Evolutionary conservation across 1,140 invertebrate genomes (phyloP).

Genomic region (Babylonia areolata): DNA sequence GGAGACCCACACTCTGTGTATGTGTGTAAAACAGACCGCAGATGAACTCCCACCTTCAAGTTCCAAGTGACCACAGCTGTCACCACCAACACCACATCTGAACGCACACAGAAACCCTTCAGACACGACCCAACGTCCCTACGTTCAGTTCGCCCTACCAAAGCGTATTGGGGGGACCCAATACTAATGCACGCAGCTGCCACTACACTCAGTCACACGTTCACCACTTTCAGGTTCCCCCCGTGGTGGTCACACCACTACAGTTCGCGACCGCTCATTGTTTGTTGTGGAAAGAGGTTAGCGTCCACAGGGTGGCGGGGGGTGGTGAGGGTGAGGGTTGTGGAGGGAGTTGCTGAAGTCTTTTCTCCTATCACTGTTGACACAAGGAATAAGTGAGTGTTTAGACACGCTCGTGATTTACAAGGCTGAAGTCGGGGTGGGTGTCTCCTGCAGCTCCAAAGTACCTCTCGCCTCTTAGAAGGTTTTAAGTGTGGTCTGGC

Average conservation of each 20-base stretch:
- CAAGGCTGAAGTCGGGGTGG: not conserved
- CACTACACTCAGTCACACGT: too few species aligned
- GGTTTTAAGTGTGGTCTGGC: too few species aligned
- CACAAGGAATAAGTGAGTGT: constrained; percentile 12
- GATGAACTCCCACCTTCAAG: too few species aligned
- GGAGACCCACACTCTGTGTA: too few species aligned
- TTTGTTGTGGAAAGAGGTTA: constrained; percentile 15
- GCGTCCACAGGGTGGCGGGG: not conserved
- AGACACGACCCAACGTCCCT: not conserved
- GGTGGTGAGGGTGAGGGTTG: not conserved
- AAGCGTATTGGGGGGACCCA: too few species aligned
- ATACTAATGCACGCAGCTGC: not conserved
- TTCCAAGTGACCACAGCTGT: too few species aligned
- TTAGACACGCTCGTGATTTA: constrained; percentile 1
- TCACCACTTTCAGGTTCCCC: not conserved
- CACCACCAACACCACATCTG: too few species aligned
- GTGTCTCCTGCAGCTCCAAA: too few species aligned
- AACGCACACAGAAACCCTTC: too few species aligned
- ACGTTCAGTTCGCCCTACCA: too few species aligned
- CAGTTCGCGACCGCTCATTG: not conserved
- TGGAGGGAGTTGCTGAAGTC: not conserved
- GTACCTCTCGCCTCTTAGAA: too few species aligned
- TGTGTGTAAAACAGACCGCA: too few species aligned
- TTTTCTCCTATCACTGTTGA: constrained; percentile 17
- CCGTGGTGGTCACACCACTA: not conserved